Conservation (phyloP, 2,113 vertebrate genomes). For the Macroglossus sobrinus region DNA sequence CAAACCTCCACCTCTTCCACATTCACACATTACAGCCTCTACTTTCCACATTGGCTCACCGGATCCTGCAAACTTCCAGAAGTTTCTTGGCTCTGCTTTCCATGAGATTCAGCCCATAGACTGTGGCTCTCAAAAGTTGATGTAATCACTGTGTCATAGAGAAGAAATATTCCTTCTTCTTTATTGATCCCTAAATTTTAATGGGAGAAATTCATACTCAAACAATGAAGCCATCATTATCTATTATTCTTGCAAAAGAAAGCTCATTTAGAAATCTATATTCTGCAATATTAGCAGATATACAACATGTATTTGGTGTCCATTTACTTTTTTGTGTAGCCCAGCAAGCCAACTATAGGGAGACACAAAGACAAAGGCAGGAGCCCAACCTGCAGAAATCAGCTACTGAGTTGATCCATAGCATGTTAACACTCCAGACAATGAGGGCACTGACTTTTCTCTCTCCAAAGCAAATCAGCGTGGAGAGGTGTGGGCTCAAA, state of each 20-base stretch:
- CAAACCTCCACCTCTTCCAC: fast-evolving
- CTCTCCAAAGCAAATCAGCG: neutral
- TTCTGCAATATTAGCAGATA: neutral
- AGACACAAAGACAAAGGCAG: neutral
- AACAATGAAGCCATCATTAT: conserved; percentile 19
- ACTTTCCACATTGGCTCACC: neutral
- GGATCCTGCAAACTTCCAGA: neutral
- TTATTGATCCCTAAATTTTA: conserved; percentile 14
- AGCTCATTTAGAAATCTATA: neutral
- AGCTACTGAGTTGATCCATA: neutral
- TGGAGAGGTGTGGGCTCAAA: neutral
- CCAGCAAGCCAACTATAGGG: neutral
- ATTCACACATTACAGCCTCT: neutral
- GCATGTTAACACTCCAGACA: neutral
- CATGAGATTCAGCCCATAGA: neutral
- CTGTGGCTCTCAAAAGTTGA: neutral
- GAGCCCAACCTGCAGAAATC: neutral
- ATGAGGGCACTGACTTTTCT: neutral
- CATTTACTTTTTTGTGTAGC: neutral
- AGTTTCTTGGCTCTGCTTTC: neutral
- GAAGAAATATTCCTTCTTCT: conserved; percentile 22
- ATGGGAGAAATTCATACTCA: neutral
- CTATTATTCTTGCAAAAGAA: neutral
- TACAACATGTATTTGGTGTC: neutral
- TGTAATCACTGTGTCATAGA: neutral